These are phyloP conservation scores for Pelmatolapia mariae DNA, from an alignment of 2,113 vertebrate species.

Conservation along the genomic window DNA sequence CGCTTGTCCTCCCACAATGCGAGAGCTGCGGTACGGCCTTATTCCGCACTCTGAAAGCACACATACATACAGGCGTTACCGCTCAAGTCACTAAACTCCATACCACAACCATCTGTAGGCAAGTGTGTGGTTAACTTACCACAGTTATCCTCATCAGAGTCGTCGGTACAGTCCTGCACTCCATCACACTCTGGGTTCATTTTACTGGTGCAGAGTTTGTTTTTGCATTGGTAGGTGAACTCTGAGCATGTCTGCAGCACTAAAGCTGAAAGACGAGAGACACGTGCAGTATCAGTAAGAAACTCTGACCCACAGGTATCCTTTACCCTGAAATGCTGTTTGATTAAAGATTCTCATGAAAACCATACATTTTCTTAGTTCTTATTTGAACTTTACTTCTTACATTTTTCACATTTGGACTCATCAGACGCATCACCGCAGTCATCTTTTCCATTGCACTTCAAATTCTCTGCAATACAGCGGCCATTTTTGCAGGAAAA, in stretches of 20 bases:
- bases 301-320: not conserved
- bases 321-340: not conserved
- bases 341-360: not conserved
- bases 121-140: conserved; percentile 19
- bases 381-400: not conserved
- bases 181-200: conserved; percentile 86
- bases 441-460: conserved; percentile 73
- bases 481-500: conserved; percentile 72
- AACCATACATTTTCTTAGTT: not conserved
- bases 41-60: conserved; percentile 57
- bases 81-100: not conserved
- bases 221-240: conserved; percentile 77
- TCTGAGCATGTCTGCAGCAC: conserved; percentile 69
- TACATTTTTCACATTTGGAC: conserved; percentile 72
- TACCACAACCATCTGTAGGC: not conserved
- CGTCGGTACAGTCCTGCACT: conserved; percentile 79
- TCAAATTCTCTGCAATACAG: conserved; percentile 60
- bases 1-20: conserved; percentile 58
- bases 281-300: not conserved
- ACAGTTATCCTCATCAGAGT: conserved; percentile 83
- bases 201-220: conserved; percentile 79
- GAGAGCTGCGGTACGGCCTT: conserved; percentile 46
- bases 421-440: conserved; percentile 86
- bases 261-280: not conserved
- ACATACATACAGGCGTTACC: fast-evolving